These are phyloP conservation scores for Falco punctatus DNA, from an alignment of 2,113 vertebrate species.

Conservation along the genomic window DNA sequence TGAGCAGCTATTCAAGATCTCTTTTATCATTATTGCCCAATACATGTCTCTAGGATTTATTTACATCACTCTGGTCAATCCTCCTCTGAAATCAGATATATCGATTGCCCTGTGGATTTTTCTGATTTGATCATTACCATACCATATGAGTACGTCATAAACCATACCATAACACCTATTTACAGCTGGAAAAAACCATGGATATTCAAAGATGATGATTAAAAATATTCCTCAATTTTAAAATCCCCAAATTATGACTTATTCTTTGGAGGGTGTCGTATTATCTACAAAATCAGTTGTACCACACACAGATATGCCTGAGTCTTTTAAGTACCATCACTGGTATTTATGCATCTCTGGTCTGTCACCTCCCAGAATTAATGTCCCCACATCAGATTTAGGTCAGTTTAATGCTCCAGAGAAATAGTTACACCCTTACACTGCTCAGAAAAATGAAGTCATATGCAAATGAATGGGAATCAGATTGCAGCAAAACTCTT, in stretches of 20 bases:
- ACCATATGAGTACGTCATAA: background rate
- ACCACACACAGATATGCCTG: background rate
- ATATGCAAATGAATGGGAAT: conserved; percentile 57
- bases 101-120: background rate
- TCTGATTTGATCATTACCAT: background rate
- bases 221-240: background rate
- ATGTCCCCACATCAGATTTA: background rate
- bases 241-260: background rate
- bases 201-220: background rate
- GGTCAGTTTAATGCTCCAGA: conserved; percentile 3
- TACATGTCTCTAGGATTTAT: background rate
- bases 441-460: conserved; percentile 37
- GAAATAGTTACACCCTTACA: background rate
- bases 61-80: background rate
- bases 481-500: conserved; percentile 29
- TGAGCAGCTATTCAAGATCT: background rate
- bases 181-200: background rate
- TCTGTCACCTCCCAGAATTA: background rate
- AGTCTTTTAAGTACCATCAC: background rate
- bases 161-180: background rate
- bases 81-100: background rate
- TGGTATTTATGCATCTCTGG: background rate
- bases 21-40: background rate
- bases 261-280: background rate
- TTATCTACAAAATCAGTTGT: background rate